Percentiles rank a stretch among this genome's conserved stretches.
phyloP scores from a whole-genome alignment of 2,797 vertebrate species.

The Capromys pilorides region DNA sequence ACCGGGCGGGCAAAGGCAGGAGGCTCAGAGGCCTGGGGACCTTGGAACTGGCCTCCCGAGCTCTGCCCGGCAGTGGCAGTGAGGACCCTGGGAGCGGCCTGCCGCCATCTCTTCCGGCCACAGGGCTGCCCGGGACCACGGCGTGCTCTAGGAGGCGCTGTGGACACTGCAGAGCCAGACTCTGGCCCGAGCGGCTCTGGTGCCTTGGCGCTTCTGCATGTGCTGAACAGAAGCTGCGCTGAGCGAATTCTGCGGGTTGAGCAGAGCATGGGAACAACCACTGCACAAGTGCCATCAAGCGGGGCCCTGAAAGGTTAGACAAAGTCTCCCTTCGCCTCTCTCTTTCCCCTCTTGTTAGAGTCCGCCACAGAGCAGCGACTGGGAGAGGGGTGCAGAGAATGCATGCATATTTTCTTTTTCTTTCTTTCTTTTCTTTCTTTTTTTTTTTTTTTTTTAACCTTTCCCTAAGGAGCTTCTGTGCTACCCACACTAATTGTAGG shows the following conservation, averaged over 20 bases:
- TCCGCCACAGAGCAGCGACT: constrained; percentile 85
- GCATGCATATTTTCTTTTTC: constrained; percentile 81
- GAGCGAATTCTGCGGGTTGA: constrained; percentile 80
- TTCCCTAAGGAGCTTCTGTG: constrained; percentile 89
- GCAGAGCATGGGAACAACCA: constrained; percentile 72
- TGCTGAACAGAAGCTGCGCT: constrained; percentile 69
- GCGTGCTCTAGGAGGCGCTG: not conserved
- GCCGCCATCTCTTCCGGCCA: accelerated
- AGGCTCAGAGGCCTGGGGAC: accelerated
- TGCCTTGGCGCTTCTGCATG: constrained; percentile 56
- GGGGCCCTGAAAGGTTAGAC: constrained; percentile 83
- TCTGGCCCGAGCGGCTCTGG: not conserved
- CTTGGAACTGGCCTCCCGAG: accelerated
- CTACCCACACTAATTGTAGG: constrained; percentile 93
- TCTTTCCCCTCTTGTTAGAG: constrained; percentile 79
- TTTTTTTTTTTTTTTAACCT: constrained; percentile 83
- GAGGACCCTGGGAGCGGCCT: accelerated
- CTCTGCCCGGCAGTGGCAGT: not conserved
- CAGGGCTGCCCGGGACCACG: accelerated
- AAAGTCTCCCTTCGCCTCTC: constrained; percentile 78
- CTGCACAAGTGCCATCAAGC: constrained; percentile 79
- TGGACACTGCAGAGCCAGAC: accelerated
- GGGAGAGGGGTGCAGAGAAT: constrained; percentile 81
- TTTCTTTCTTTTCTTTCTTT: constrained; percentile 65
- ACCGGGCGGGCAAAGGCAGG: accelerated